These are phyloP conservation scores for Toxostoma redivivum DNA, from an alignment of 2,113 vertebrate species.

Conservation along the genomic window DNA sequence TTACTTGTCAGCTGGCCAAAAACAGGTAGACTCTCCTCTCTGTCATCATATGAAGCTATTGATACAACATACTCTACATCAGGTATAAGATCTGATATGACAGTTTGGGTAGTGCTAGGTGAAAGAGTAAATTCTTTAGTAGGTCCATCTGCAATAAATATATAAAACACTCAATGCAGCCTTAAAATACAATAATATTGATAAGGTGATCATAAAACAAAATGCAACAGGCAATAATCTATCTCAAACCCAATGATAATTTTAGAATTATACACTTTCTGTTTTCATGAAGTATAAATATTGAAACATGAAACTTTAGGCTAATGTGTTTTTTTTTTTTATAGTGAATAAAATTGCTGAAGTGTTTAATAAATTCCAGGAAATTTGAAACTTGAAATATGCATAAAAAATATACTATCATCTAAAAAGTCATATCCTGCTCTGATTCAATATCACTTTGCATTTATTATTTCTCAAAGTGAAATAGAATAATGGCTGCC, in stretches of 20 bases:
- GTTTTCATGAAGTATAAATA: neutral
- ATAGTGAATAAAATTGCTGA: neutral
- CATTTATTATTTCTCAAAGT: neutral
- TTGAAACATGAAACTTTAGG: neutral
- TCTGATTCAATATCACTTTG: neutral
- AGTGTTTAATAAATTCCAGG: neutral
- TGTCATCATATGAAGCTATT: slow-evolving; percentile 79
- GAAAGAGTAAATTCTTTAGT: slow-evolving; percentile 86
- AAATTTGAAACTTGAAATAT: neutral
- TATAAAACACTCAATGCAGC: neutral
- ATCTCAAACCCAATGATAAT: neutral
- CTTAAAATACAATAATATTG: neutral
- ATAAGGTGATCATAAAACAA: neutral
- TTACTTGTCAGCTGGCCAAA: slow-evolving; percentile 93
- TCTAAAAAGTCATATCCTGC: neutral
- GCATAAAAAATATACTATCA: neutral
- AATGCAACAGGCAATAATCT: neutral
- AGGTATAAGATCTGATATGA: slow-evolving; percentile 83
- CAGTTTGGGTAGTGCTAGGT: slow-evolving; percentile 80
- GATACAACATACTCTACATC: slow-evolving; percentile 87
- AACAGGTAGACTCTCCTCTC: slow-evolving; percentile 87
- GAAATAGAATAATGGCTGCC: neutral
- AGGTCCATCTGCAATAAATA: slow-evolving; percentile 80
- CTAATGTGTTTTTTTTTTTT: neutral
- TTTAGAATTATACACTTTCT: neutral